Base-by-base conservation (phyloP, 2,888 invertebrate genomes). In the Coenonympha arcania region DNA sequence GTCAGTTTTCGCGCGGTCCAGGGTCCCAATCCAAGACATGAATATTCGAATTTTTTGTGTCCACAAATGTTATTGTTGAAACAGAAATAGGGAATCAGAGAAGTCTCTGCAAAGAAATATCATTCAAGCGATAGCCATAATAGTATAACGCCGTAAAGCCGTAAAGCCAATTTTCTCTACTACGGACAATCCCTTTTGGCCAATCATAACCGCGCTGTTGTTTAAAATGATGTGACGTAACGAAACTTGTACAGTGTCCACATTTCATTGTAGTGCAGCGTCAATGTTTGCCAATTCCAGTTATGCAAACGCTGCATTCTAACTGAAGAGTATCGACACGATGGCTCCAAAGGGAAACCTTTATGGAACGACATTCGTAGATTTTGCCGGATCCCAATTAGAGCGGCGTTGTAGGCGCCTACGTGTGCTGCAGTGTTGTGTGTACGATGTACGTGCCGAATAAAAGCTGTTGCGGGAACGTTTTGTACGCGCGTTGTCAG, bases 361-460 rank as follows among this genome's bases (percentile, higher is more conserved):
- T 41, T 48, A 37, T 48, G 44, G 44, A 54, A 37, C 52, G 40
- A 34, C 34, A 41, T 41, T 41, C 40, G 41, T 44, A 40, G 50
- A 47, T 54, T 47, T 50, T 43, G 53, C 43, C 46, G 18, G 43
- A 33, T 39, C 50, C 50, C 53, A 53, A 53, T 53, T 53, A 53
- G 30, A 19, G 34, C 20, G 28, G 28, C 19, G 19, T 16, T 30
- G 46, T n/a, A n/a, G n/a, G n/a, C n/a, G n/a, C n/a, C n/a, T n/a
- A n/a, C n/a, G n/a, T n/a, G n/a, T n/a, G n/a, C n/a, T n/a, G n/a
- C n/a, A n/a, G n/a, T n/a, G n/a, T n/a, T n/a, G n/a, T n/a, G n/a
- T n/a, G n/a, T 34, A 19, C 8, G n/a, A 4, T 34, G 34, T 41
- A 41, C 30, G 41, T 41, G 41, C 19, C 41, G 18, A 19, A 41